phyloP scores from a whole-genome alignment of 30 jellyfish, hydroid and myxozoan species.

The Aurelia coerulea region DNA sequence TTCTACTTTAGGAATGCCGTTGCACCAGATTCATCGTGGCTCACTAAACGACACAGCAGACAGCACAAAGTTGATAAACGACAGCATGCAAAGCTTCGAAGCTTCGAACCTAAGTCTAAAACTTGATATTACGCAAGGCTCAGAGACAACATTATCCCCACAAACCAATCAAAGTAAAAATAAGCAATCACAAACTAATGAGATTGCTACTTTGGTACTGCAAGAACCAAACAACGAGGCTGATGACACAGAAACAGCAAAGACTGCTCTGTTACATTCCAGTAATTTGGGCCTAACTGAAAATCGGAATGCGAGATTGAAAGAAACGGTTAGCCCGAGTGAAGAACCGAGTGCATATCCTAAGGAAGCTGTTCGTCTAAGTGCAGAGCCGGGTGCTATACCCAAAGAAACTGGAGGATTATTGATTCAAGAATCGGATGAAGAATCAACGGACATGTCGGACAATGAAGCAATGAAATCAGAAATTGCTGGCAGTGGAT shows the following conservation, averaged over 20 bases:
- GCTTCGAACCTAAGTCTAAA: constrained; percentile 4
- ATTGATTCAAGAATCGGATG: constrained; percentile 24
- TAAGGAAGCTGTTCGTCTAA: not conserved
- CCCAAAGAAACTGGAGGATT: not conserved
- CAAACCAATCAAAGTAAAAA: too few species aligned
- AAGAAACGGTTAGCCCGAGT: not conserved
- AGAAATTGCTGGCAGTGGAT: constrained; percentile 11
- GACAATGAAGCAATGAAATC: not conserved
- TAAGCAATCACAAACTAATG: too few species aligned
- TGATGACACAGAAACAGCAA: too few species aligned
- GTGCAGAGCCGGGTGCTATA: not conserved
- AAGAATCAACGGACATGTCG: constrained; percentile 23
- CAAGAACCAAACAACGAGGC: too few species aligned
- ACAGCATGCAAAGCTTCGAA: constrained; percentile 1
- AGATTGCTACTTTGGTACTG: too few species aligned
- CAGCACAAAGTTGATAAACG: not conserved
- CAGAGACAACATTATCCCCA: not conserved
- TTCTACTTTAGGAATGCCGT: not conserved
- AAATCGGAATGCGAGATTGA: too few species aligned
- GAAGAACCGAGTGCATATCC: not conserved
- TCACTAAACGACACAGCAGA: not conserved
- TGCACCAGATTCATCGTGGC: not conserved
- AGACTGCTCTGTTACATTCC: too few species aligned
- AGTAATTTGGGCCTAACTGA: too few species aligned
- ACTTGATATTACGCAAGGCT: constrained; percentile 16